Percentiles rank a stretch among this genome's conserved stretches.
Evolutionary conservation across 2,797 vertebrate species (phyloP).

Genomic region (Tachyglossus aculeatus): DNA sequence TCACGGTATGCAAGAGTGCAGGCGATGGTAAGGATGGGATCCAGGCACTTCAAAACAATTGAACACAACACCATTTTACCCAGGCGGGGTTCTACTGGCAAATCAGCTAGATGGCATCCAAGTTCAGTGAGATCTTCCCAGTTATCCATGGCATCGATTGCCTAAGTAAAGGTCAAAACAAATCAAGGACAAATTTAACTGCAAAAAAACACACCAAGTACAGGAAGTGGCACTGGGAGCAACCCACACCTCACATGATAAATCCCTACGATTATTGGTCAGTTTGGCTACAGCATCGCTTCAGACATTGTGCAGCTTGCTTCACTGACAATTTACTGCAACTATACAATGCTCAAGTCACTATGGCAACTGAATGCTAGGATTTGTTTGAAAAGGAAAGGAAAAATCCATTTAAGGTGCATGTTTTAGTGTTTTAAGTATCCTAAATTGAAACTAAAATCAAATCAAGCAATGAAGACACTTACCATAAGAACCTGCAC

Average conservation of each 20-base stretch:
- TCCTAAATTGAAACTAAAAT: not conserved
- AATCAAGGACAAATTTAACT: not conserved
- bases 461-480: constrained; percentile 9
- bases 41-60: constrained; percentile 91
- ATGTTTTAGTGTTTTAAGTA: not conserved
- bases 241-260: no score
- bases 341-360: no score
- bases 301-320: no score
- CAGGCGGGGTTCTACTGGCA: constrained; percentile 93
- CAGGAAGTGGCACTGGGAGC: not conserved
- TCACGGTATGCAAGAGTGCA: constrained; percentile 91
- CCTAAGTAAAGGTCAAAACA: constrained; percentile 66
- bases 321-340: no score
- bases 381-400: not conserved
- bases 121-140: constrained; percentile 92
- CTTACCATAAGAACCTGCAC: constrained; percentile 94
- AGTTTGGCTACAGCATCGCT: no score
- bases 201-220: not conserved
- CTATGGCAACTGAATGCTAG: no score
- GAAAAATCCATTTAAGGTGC: not conserved
- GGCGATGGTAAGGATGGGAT: constrained; percentile 94
- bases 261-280: no score
- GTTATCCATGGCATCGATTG: constrained; percentile 91
- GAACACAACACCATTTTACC: constrained; percentile 97
- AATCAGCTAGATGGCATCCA: constrained; percentile 90